A percentile compares a stretch with the other conserved stretches of the same genome.
Conservation (phyloP, 2,797 vertebrate genomes). For the Dipus sagitta region DNA sequence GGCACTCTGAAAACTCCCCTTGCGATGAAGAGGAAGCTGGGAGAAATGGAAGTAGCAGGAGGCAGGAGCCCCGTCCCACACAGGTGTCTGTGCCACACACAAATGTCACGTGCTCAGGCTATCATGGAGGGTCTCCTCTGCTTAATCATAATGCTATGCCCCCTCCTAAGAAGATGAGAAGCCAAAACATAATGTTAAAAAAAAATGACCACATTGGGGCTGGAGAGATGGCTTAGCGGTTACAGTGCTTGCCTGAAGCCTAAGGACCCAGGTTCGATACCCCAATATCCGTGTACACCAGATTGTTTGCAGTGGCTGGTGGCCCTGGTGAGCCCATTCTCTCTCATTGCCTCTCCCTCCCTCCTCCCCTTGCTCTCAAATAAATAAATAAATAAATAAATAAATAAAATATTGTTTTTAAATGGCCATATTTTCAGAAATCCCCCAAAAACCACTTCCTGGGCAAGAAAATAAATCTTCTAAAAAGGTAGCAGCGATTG, state of each 20-base stretch:
- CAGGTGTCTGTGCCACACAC: neutral
- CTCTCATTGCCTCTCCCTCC: no score
- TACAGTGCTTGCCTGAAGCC: no score
- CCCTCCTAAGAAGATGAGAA: neutral
- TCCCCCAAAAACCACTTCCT: neutral
- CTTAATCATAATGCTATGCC: neutral
- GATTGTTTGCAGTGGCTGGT: no score
- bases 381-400: no score
- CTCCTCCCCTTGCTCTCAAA: no score
- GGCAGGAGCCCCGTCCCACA: neutral
- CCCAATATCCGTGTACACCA: no score
- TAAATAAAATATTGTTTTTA: no score
- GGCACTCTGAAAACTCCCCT: neutral
- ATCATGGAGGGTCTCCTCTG: neutral
- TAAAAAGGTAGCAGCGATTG: neutral
- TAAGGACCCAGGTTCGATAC: no score
- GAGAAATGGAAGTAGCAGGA: accelerated
- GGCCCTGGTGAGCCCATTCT: no score
- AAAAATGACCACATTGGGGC: neutral
- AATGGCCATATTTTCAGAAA: neutral
- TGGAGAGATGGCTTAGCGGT: no score
- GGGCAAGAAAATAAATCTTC: neutral
- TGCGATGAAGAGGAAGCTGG: neutral
- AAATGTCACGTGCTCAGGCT: neutral
- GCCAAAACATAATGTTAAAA: neutral